A percentile compares a stretch with the other conserved stretches of the same genome.
Conservation (phyloP, 2,797 vertebrate species). For the Falco biarmicus region DNA sequence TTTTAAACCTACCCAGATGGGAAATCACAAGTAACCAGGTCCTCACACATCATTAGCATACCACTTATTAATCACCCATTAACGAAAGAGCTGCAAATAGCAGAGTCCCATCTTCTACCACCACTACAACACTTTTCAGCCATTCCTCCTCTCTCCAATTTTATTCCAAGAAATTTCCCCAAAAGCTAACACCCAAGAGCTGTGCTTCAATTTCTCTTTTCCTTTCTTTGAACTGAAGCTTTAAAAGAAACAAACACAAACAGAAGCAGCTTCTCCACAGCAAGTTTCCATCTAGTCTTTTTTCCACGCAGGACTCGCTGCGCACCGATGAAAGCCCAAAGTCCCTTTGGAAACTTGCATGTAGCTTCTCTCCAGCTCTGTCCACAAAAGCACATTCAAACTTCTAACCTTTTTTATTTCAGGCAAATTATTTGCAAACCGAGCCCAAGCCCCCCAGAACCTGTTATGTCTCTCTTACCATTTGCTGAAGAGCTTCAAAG, state of each 20-base stretch:
- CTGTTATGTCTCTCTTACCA: neutral
- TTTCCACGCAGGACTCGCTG: neutral
- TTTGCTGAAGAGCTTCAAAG: neutral
- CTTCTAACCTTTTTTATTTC: neutral
- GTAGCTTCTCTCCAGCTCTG: neutral
- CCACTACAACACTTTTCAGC: neutral
- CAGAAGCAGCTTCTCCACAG: neutral
- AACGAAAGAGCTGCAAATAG: neutral
- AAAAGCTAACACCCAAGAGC: neutral
- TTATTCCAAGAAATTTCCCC: neutral
- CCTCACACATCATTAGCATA: conserved; percentile 12
- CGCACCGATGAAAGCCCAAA: neutral
- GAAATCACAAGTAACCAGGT: conserved; percentile 17
- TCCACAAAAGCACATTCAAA: neutral
- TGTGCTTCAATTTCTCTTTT: neutral
- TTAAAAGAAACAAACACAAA: neutral
- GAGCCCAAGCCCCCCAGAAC: neutral
- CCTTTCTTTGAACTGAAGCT: neutral
- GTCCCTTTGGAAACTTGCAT: neutral
- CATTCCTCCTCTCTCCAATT: neutral
- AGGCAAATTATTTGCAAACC: neutral
- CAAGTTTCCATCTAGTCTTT: neutral
- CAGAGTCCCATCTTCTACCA: neutral
- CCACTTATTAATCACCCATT: conserved; percentile 44
- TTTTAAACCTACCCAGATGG: neutral